phyloP scores from a whole-genome alignment of 2,888 invertebrate species.

The Agrilus cyanescens region DNA sequence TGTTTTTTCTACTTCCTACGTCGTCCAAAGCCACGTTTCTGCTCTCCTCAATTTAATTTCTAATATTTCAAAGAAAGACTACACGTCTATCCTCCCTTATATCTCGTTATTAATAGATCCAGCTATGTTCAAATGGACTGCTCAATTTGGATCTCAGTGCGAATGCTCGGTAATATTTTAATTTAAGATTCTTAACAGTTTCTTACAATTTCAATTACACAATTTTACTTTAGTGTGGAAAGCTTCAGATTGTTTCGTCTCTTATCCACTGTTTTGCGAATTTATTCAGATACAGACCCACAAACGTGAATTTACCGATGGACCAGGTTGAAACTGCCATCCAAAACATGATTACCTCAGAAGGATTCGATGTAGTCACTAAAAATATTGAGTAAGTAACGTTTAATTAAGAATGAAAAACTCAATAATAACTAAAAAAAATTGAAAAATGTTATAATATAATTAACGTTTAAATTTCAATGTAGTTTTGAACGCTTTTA shows the following conservation, averaged over 20 bases:
- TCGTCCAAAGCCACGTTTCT: slow-evolving; percentile 46
- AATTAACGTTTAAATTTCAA: slow-evolving; percentile 2
- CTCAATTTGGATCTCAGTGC: slow-evolving; percentile 32
- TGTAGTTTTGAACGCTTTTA: neutral
- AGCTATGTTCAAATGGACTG: slow-evolving; percentile 39
- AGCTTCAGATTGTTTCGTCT: slow-evolving; percentile 30
- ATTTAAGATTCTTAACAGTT: neutral
- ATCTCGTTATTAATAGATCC: slow-evolving; percentile 22
- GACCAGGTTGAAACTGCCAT: slow-evolving; percentile 17
- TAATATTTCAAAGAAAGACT: slow-evolving; percentile 16
- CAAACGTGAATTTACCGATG: slow-evolving; percentile 6
- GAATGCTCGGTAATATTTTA: slow-evolving; percentile 31
- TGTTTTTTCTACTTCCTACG: slow-evolving; percentile 35
- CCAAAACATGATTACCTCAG: slow-evolving; percentile 34
- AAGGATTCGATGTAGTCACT: slow-evolving; percentile 37
- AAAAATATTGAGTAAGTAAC: slow-evolving; percentile 30
- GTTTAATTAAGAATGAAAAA: no score
- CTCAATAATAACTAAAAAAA: no score
- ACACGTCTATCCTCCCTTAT: slow-evolving; percentile 10
- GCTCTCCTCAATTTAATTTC: slow-evolving; percentile 41
- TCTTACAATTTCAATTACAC: slow-evolving; percentile 1
- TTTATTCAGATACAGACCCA: slow-evolving; percentile 15
- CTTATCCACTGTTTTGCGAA: slow-evolving; percentile 21
- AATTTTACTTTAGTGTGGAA: slow-evolving; percentile 29
- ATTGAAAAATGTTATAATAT: neutral